Conservation (phyloP, 2,888 invertebrate species). For the Flexamia atlantica region DNA sequence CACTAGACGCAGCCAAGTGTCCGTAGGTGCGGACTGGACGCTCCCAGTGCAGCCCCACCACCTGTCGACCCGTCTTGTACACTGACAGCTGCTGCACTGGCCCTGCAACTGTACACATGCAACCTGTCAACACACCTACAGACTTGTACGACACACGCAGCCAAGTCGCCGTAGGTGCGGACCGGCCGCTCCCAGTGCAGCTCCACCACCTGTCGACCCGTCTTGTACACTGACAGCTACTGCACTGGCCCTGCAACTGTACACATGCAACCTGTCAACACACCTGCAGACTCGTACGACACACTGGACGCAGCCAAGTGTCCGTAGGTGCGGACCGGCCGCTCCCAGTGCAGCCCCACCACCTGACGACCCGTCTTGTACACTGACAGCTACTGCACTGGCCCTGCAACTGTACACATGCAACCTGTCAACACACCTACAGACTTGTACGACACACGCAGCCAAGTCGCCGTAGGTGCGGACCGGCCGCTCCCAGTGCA, state of each 20-base stretch:
- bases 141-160: constrained; percentile 1
- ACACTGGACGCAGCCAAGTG: no score
- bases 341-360: no score
- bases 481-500: constrained; percentile 49
- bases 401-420: no score
- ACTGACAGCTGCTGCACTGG: constrained; percentile 54
- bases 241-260: no score
- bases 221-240: no score
- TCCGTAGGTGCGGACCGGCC: no score
- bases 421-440: no score
- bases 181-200: no score
- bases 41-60: constrained; percentile 57
- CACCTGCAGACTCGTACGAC: constrained; percentile 53
- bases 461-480: constrained; percentile 35
- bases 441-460: constrained; percentile 14
- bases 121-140: no score
- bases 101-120: constrained; percentile 30
- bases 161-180: constrained; percentile 46
- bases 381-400: constrained; percentile 51
- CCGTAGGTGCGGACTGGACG: constrained; percentile 28
- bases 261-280: no score
- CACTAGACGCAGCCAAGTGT: constrained; percentile 24
- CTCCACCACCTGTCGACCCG: no score
- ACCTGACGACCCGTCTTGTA: constrained; percentile 52
- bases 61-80: constrained; percentile 56